Evolutionary conservation across 2,113 vertebrate genomes (phyloP).

Genomic region (Callopanchax toddi): DNA sequence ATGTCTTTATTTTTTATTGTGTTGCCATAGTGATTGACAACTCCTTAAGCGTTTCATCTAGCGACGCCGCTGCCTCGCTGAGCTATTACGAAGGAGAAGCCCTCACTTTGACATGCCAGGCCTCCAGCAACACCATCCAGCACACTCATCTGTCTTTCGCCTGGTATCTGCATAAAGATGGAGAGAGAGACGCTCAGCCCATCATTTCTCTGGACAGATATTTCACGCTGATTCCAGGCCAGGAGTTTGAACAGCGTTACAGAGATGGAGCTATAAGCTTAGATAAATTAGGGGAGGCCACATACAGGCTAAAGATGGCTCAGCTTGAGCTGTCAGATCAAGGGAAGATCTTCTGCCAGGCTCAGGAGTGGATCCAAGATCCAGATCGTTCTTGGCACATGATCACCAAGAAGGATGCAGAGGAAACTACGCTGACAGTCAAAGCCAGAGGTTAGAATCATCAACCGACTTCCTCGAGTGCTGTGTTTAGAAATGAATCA

Average conservation of each 20-base stretch:
- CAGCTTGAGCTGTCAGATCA: constrained; percentile 77
- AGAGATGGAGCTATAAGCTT: constrained; percentile 72
- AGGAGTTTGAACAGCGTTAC: constrained; percentile 78
- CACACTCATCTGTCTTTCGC: constrained; percentile 90
- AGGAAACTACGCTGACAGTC: constrained; percentile 49
- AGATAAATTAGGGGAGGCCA: constrained; percentile 79
- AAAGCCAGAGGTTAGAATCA: constrained; percentile 63
- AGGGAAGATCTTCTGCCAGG: constrained; percentile 85
- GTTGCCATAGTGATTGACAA: constrained; percentile 85
- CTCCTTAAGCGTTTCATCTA: constrained; percentile 80
- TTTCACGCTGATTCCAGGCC: constrained; percentile 82
- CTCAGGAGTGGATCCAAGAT: constrained; percentile 90
- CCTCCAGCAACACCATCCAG: constrained; percentile 84
- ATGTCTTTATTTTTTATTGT: constrained; percentile 13
- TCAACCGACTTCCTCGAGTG: neutral
- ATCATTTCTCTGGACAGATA: constrained; percentile 86
- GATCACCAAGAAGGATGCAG: constrained; percentile 77
- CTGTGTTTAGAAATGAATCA: neutral
- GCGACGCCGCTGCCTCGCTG: constrained; percentile 43
- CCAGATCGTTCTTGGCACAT: constrained; percentile 85
- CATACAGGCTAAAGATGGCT: constrained; percentile 79
- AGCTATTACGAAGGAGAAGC: constrained; percentile 74
- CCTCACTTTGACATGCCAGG: constrained; percentile 83
- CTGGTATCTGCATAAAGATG: constrained; percentile 79
- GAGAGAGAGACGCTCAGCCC: neutral